Evolutionary conservation across 2,797 vertebrate genomes (phyloP), one percentile per base, ranked within the genome.

Genomic region (Coreius guichenoti): DNA sequence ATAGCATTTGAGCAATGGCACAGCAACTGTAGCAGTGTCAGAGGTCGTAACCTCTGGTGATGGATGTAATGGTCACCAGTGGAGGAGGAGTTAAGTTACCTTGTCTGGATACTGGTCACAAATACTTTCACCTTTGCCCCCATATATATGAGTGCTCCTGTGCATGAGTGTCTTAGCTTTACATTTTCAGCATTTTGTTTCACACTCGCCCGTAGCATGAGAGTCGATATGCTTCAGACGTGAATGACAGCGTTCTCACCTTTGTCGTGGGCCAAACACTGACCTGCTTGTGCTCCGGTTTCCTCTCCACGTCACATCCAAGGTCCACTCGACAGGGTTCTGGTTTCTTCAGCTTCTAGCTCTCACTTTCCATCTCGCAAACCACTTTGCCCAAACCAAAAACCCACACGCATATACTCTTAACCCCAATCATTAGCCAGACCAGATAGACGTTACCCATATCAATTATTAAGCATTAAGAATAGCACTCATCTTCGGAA

Each of bases 391-490:
- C 31, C 54, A 56, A 43, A 61, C 63, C 70, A 58, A 23, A 69
- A 61, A 51, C 36, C 39, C 39, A 36, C 51, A 76, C 47, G 33
- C 83, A 76, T 67, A 77, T 85, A 65, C 61, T 69, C 81, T 79
- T 76, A 65, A 73, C 83, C 56, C 51, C 36, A 33, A 68, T 75
- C 70, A 68, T 77, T 54, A 31, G 69, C 83, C 78, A 87, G 76
- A 84, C 81, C 76, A 85, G 86, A 61, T 82, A 76, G 75, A 70
- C 82, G 54, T 88, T 87, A 89, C 84, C 65, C 7, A 6, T 58
- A 54, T 90, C 82, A 89, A 88, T 90, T 85, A 89, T 90, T 89
- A 77, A 90, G 21, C 58, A 43, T 84, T 29, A 16, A 69, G 67
- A 56, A 33, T 23, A 75, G 82, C 58, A 19, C 54, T 80, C 74